phyloP scores from a whole-genome alignment of 64 coral and sea anemone genomes.

The Actinia equina region DNA sequence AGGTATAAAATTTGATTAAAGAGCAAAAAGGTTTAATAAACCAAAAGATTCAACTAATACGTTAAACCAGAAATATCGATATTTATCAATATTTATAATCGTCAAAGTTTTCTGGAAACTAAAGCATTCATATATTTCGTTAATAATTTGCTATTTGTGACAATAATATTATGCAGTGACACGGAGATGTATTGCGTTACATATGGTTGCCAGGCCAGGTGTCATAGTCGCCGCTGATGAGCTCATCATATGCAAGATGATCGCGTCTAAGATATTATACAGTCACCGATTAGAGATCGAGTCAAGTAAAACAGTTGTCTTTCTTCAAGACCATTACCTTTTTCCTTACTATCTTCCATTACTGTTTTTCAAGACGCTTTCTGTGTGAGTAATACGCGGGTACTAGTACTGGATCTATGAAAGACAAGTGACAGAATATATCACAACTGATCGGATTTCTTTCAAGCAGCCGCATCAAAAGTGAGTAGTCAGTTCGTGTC shows the following conservation, averaged over 20 bases:
- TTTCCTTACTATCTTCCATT: background rate
- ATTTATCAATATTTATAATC: no score
- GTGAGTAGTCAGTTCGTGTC: background rate
- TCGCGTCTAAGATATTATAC: conserved; percentile 26
- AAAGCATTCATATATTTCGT: no score
- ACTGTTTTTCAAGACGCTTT: background rate
- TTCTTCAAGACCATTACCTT: background rate
- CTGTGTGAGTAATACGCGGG: background rate
- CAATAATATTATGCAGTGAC: background rate
- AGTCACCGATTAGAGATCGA: background rate
- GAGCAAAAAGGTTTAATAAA: no score
- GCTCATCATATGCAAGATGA: conserved; percentile 49
- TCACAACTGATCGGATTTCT: background rate
- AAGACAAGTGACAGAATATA: conserved; percentile 8
- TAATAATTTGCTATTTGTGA: no score
- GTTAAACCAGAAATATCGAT: no score
- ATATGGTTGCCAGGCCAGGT: conserved; percentile 5
- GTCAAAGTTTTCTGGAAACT: no score
- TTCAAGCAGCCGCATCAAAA: background rate
- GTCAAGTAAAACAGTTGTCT: conserved; percentile 10
- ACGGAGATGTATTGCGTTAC: background rate
- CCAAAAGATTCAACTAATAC: no score
- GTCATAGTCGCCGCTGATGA: conserved; percentile 18
- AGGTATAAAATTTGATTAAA: no score
- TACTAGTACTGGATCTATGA: background rate